phyloP scores from a whole-genome alignment of 1,140 invertebrate species.

The Cylas formicarius region DNA sequence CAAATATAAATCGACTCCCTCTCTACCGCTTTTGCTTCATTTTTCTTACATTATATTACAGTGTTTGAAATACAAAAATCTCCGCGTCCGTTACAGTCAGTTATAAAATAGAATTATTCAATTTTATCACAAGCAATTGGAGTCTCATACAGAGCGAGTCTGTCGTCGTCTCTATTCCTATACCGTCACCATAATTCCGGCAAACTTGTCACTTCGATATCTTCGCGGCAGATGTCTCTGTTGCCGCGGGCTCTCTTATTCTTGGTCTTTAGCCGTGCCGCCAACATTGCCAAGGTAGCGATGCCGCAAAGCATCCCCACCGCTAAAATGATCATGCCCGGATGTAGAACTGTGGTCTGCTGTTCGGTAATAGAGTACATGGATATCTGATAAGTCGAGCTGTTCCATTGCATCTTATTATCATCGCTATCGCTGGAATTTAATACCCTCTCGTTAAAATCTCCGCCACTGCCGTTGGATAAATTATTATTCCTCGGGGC shows the following conservation, averaged over 20 bases:
- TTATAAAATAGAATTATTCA: slow-evolving; percentile 29
- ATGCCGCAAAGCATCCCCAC: slow-evolving; percentile 28
- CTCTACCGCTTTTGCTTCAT: no score
- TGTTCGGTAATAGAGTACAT: slow-evolving; percentile 33
- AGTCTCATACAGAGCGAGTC: slow-evolving; percentile 50
- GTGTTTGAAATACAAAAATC: no score
- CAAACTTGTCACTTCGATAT: slow-evolving; percentile 61
- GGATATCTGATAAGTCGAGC: slow-evolving; percentile 27
- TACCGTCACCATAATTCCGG: slow-evolving; percentile 65
- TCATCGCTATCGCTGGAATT: slow-evolving; percentile 8
- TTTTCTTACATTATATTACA: no score
- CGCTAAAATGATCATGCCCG: slow-evolving; percentile 46
- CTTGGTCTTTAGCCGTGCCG: slow-evolving; percentile 36
- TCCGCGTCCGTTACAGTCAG: no score
- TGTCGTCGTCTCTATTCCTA: slow-evolving; percentile 47
- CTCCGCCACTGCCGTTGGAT: slow-evolving; percentile 5
- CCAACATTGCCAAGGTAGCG: slow-evolving; percentile 29
- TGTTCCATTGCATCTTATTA: slow-evolving; percentile 12
- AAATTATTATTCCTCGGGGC: slow-evolving; percentile 10
- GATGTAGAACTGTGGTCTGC: slow-evolving; percentile 36
- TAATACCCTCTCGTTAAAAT: slow-evolving; percentile 9
- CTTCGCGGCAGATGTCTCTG: slow-evolving; percentile 47
- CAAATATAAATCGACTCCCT: no score
- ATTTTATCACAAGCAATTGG: slow-evolving; percentile 31
- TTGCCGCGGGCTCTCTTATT: slow-evolving; percentile 21